Evolutionary conservation across 2,113 vertebrate species (phyloP), one percentile per base, ranked within the genome.

Genomic region (Syngnathoides biaculeatus): DNA sequence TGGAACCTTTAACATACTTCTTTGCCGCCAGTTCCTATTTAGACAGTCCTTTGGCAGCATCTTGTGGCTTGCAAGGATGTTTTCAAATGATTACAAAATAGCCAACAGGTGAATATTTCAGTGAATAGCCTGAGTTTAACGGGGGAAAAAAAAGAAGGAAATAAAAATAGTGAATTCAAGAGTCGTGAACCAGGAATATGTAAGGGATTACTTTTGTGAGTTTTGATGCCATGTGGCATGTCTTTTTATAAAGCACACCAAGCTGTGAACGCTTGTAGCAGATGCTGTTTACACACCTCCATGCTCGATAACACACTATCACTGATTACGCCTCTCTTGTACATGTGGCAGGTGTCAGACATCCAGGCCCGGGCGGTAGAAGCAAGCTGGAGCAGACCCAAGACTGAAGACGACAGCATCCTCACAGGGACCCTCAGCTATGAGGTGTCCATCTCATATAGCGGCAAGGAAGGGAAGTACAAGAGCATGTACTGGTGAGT

Each of bases 391-490:
- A 92, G 88, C 39, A 91, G 89, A 24, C 95, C 95, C 77, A 87
- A 83, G 9, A 85, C 79, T n/a, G 88, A 89, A 63, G 80, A 78
- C 0, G 75, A 87, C 42, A 82, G 61, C 24, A 71, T 79, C 47
- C 7, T 76, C n/a, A 84, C 81, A 43, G 92, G 95, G 35, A 71
- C 89, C 62, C 85, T 92, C 84, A 90, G 80, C 75, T 98, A 95
- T 0, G 94, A 97, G 89, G 90, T 98, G 58, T 91, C 94, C 43
- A 58, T 97, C 74, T 98, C 95, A 20, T 93, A 79, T 82, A 92
- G 84, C 0, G 94, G 95, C 75, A 97, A 94, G 86, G 95, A 98
- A 72, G 96, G 94, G 43, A 95, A 94, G 77, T 98, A 94, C 87
- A 95, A 85, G 85, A 92, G 89, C 83, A 84, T 91, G 22, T 94